Base-by-base conservation (phyloP, 2,797 vertebrate genomes). In the Holocentrus rufus region DNA sequence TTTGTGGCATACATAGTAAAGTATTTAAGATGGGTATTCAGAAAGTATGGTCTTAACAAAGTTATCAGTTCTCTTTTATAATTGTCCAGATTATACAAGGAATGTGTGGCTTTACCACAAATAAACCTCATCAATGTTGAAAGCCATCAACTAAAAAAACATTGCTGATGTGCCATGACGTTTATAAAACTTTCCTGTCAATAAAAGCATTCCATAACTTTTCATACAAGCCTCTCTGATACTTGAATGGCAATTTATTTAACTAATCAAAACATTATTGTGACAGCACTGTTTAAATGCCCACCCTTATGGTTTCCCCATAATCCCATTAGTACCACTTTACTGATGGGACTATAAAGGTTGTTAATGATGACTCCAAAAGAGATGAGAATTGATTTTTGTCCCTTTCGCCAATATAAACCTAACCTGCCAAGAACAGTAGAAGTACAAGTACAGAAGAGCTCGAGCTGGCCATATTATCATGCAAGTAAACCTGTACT, bases 71-170 rank as follows among this genome's bases (percentile, higher is more conserved):
- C 22, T 34, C 5, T 80, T 85, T 86, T 90, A 23, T 79, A 82
- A 46, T 81, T 81, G 77, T 72, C 56, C 39, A 56, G 18, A 74
- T 52, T 6, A 69, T 59, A 65, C n/a, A 60, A 74, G 65, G 54
- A 85, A 47, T 71, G 54, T 75, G 73, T 70, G 73, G 27, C 44
- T 36, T 72, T 73, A 44, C 52, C 50, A 67, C 53, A 84, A 86
- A 85, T 84, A 83, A 84, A 87, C 10, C 46, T 71, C 8, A 42
- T 59, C 8, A 58, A 5, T 72, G 69, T 64, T 68, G 1, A 65
- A 65, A 56, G 46, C 67, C 20, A 69, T 56, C 31, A 61, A 64
- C 61, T 31, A 42, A 44, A 23, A 63, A 15, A 22, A 14, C 15
- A n/a, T 47, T 13, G 50, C 2, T 63, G 27, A 14, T 54, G 17